These are phyloP conservation scores for Cephalopholis sonnerati DNA, from an alignment of 2,113 vertebrate genomes.

Conservation along the genomic window DNA sequence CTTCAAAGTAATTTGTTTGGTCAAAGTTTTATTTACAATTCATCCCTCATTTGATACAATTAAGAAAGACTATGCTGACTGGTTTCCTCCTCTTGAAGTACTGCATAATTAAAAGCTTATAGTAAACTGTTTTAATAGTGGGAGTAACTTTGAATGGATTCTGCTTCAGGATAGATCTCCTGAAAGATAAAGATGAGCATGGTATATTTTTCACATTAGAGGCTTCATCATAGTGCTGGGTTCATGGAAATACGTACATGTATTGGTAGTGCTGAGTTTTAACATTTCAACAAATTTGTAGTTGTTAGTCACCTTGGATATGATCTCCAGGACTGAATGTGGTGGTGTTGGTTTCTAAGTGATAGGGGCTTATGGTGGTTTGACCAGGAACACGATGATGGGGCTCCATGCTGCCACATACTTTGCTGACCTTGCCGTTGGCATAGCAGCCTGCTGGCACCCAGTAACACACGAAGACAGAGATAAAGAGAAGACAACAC, in stretches of 20 bases:
- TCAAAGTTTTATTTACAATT: too few relatives aligned
- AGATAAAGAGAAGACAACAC: slow-evolving; percentile 34
- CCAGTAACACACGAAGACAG: slow-evolving; percentile 19
- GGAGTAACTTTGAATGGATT: background rate
- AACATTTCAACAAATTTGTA: too few relatives aligned
- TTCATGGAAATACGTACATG: background rate
- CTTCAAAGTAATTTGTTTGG: background rate
- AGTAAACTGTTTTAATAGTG: background rate
- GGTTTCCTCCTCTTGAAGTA: background rate
- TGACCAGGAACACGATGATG: slow-evolving; percentile 77
- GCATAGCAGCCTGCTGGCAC: slow-evolving; percentile 76
- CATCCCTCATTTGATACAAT: too few relatives aligned
- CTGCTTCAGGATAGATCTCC: background rate
- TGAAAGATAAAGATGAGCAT: background rate
- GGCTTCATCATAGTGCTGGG: background rate
- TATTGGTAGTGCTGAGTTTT: background rate
- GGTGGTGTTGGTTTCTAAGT: slow-evolving; percentile 77
- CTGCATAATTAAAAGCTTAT: background rate
- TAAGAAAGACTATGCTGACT: background rate
- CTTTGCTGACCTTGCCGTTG: slow-evolving; percentile 79
- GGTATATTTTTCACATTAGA: background rate
- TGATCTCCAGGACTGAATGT: slow-evolving; percentile 84
- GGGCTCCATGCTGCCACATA: slow-evolving; percentile 87
- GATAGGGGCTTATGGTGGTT: slow-evolving; percentile 68
- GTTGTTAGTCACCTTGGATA: slow-evolving; percentile 84